These are phyloP conservation scores for Buteo buteo DNA, from an alignment of 2,113 vertebrate genomes.

Conservation along the genomic window DNA sequence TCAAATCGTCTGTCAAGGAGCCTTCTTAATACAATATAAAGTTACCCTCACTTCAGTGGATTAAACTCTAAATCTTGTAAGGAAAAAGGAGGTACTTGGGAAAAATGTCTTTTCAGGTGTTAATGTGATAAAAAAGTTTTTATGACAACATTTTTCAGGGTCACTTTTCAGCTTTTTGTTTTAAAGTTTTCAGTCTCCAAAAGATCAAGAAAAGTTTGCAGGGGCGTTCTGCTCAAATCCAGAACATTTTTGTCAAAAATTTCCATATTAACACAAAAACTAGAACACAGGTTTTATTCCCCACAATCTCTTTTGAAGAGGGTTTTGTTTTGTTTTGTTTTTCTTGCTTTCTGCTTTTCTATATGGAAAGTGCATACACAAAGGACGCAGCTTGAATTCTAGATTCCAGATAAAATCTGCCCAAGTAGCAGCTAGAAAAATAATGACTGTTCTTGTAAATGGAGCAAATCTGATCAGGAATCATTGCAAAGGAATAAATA, in stretches of 20 bases:
- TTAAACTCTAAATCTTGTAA: neutral
- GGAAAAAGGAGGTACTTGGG: neutral
- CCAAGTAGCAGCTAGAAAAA: neutral
- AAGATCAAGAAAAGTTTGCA: neutral
- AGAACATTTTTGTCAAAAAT: neutral
- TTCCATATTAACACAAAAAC: neutral
- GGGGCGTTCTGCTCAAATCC: neutral
- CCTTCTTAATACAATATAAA: neutral
- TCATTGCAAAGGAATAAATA: neutral
- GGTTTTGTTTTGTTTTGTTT: neutral
- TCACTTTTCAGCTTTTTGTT: neutral
- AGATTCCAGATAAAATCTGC: neutral
- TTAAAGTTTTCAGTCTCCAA: neutral
- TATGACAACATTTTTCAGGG: neutral
- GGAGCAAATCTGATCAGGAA: neutral
- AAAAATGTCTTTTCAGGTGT: neutral
- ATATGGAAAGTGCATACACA: too few species aligned
- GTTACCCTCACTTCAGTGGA: neutral
- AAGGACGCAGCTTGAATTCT: neutral
- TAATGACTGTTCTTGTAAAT: neutral
- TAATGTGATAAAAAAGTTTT: neutral
- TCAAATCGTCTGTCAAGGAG: neutral
- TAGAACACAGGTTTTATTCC: neutral
- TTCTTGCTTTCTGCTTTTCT: neutral
- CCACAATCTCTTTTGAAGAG: neutral